Evolutionary conservation across 1,140 invertebrate species (phyloP).

Genomic region (Drosophila repletoides): DNA sequence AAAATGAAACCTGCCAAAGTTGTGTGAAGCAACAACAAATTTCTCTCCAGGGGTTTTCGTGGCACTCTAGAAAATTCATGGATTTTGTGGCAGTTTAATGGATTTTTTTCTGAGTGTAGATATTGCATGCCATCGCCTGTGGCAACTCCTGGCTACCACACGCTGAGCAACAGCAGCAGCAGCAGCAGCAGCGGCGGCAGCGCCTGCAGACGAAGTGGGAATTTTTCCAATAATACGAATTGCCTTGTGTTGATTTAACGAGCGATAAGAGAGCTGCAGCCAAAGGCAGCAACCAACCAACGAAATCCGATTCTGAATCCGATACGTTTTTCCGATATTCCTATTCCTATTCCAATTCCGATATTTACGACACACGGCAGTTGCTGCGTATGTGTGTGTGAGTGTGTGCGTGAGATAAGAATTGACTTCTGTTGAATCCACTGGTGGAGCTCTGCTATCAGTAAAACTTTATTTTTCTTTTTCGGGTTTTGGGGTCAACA

Average conservation of each 20-base stretch:
- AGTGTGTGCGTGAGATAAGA: constrained; percentile 31
- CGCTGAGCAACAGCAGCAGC: constrained; percentile 42
- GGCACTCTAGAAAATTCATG: too few relatives aligned
- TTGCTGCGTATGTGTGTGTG: not conserved
- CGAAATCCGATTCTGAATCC: constrained; percentile 26
- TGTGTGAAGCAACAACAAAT: too few relatives aligned
- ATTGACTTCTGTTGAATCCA: not conserved
- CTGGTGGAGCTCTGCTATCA: constrained; percentile 36
- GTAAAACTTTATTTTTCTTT: constrained; percentile 25
- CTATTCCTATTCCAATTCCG: constrained; percentile 2
- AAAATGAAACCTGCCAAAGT: too few relatives aligned
- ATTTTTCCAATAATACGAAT: constrained; percentile 50
- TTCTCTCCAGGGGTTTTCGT: too few relatives aligned
- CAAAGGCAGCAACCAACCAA: constrained; percentile 7
- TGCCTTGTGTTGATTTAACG: constrained; percentile 51
- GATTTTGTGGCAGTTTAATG: too few relatives aligned
- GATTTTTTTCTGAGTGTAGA: too few relatives aligned
- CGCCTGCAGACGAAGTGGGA: constrained; percentile 22
- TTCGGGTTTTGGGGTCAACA: constrained; percentile 71
- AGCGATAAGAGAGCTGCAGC: constrained; percentile 38
- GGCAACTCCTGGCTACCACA: constrained; percentile 51
- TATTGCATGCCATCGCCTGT: not conserved
- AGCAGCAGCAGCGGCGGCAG: constrained; percentile 15
- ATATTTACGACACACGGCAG: not conserved
- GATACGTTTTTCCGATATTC: too few relatives aligned